Evolutionary conservation across 2,113 vertebrate species (phyloP).

Genomic region (Macquaria australasica): DNA sequence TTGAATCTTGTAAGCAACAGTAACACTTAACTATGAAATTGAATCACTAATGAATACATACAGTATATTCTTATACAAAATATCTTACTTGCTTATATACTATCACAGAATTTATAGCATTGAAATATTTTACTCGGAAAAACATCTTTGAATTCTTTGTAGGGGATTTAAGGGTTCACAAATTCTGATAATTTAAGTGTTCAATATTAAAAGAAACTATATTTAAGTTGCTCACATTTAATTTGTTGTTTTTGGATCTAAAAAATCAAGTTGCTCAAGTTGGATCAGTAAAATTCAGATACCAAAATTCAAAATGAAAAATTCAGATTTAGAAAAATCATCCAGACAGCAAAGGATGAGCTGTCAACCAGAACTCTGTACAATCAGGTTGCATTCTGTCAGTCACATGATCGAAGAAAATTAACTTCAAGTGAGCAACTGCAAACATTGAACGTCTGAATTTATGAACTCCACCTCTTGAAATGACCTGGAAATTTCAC

Average conservation of each 20-base stretch:
- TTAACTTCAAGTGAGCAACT: neutral
- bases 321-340: no score
- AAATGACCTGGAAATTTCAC: neutral
- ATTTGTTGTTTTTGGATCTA: no score
- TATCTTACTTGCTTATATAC: no score
- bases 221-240: no score
- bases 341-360: no score
- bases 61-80: no score
- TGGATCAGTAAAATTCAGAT: no score
- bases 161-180: no score
- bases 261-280: no score
- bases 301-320: no score
- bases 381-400: neutral
- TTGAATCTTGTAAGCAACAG: neutral
- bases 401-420: neutral
- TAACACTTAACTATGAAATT: neutral
- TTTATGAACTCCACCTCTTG: neutral
- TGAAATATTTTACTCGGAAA: neutral
- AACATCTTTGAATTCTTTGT: neutral
- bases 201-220: no score
- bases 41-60: neutral
- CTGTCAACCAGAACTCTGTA: neutral
- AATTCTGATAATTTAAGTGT: no score
- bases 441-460: neutral
- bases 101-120: neutral